Evolutionary conservation across 2,888 invertebrate genomes (phyloP), one percentile per base, ranked within the genome.

Genomic region (Matsumyia berberina): DNA sequence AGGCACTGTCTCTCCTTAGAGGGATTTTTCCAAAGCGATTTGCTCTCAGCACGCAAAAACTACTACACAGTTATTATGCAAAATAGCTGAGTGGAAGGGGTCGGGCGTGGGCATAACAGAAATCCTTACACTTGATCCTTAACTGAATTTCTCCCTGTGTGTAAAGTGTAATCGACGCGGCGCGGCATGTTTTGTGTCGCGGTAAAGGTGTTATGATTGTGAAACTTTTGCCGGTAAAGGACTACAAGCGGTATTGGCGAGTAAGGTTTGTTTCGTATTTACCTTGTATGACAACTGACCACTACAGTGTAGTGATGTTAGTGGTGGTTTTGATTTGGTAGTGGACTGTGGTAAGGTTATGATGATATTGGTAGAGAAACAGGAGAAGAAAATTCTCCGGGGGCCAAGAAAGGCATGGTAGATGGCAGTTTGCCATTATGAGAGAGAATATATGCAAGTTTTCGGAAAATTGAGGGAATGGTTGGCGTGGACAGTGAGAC

Each of bases 71-170:
- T 51, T 80, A 55, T 70, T 80, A 80, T 85, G 80, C 70, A 80
- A 85, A 85, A 15, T 24, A 62, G 70, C n/a, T 5, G 5, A 17
- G 19, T 31, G 39, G 51, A 31, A 31, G 53, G 33, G 19, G 66
- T 37, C 1, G 58, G 44, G 5, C 49, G 37, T 11, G 46, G 33
- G 12, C 46, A n/a, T 29, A 39, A 49, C 62, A 69, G 49, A 85
- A 85, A 85, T 85, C 85, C 85, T 85, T 85, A 80, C 85, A 85
- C 85, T 85, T 85, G 85, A 85, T 85, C 85, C 85, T 85, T 83
- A 83, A 79, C 62, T 64, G 79, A 74, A 73, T 69, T 69, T 79
- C 67, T 79, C 79, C 64, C 74, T 83, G 78, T 82, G 44, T 74
- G 53, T 46, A 17, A 29, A 77, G 44, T 74, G 53, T 62, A 29